Evolutionary conservation across 1,140 invertebrate species (phyloP).

Genomic region (Ridgeia piscesae): DNA sequence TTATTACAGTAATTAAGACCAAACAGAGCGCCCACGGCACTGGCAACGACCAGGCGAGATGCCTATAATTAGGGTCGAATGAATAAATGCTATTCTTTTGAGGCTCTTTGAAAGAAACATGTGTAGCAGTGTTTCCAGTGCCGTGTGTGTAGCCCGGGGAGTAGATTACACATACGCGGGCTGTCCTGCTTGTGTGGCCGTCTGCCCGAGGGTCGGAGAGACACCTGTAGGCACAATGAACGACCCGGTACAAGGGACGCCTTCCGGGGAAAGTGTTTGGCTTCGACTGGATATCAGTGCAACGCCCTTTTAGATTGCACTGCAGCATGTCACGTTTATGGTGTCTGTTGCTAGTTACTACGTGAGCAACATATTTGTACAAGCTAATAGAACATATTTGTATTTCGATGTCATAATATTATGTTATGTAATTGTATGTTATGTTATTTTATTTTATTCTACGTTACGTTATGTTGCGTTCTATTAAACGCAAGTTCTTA

Average conservation of each 20-base stretch:
- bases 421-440: no score
- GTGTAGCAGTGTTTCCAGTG: neutral
- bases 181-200: neutral
- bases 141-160: neutral
- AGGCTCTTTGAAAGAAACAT: neutral
- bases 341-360: no score
- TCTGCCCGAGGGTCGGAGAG: neutral
- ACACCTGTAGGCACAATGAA: neutral
- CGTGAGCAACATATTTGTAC: no score
- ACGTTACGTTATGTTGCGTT: no score
- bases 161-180: neutral
- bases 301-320: neutral
- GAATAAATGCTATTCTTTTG: conserved; percentile 1
- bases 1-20: conserved; percentile 1
- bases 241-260: neutral
- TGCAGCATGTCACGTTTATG: no score
- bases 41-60: neutral
- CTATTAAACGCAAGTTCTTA: no score
- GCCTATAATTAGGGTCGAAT: neutral
- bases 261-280: neutral
- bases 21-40: neutral
- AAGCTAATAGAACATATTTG: no score
- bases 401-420: no score
- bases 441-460: no score
- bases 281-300: neutral